Evolutionary conservation across 2,888 invertebrate species (phyloP), one percentile per base, ranked within the genome.

Genomic region (Galerucella pusilla): DNA sequence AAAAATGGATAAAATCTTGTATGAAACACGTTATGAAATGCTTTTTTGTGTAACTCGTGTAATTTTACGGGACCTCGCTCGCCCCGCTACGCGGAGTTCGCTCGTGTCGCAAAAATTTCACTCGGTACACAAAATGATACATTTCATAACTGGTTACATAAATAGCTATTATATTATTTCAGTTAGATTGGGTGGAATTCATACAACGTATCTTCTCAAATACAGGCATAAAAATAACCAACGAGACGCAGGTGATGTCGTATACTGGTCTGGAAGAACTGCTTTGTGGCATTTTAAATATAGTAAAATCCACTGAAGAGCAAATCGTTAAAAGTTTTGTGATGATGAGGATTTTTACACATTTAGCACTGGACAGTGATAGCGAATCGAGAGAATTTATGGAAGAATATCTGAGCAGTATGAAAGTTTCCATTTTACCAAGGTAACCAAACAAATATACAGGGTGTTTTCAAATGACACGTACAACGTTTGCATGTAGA

Each of bases 121-220:
- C 20, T 20, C 20, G 20, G 0, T 20, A 20, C 20, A 0, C 20
- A 20, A 20, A 20, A 20, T 20, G 20, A 20, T 20, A 1, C 45
- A 6, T 45, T 45, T 45, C 10, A 6, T 45, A 45, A 6, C 45
- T 45, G 6, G 45, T 6, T 45, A 12, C 49, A 9, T 12, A 12
- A 12, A 3, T 49, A 49, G 3, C n/a, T 49, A 11, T 42, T 67
- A 68, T 11, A 68, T 49, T 57, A 12, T 46, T 54, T 59, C 25
- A 87, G 88, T 75, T 88, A 57, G 82, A 87, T 68, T 88, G 88
- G 87, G 72, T 87, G 10, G 83, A 85, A n/a, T 88, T 86, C 73
- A 75, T 88, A 12, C 81, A 84, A 28, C 77, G 75, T 9, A 79
- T 84, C 1, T 84, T 87, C 69, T 78, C 81, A 45, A 83, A 82